Base-by-base conservation (phyloP, 1,140 invertebrate genomes). In the Drosophila nigromelanica region DNA sequence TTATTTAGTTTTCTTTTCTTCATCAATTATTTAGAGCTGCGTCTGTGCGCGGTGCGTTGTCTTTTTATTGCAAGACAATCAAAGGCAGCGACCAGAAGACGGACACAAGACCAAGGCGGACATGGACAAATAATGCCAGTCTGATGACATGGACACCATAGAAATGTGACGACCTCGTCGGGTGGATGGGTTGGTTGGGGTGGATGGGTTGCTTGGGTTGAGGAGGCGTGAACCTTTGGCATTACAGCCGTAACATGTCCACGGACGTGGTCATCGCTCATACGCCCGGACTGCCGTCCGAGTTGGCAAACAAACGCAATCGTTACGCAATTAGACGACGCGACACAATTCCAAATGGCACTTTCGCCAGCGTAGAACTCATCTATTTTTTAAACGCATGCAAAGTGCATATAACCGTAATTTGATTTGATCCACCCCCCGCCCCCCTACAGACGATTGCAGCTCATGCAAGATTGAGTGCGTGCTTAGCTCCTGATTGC, bases 1-100 rank as follows among this genome's bases (percentile, higher is more conserved):
- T 85, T 85, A 87, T 86, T 87, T 82, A 87, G 71, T 89, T 87
- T 78, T 76, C 80, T 64, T 68, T 76, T 66, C 62, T 48, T 67
- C 82, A 86, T 86, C 82, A 86, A 86, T 87, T 81, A 86, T 86
- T 86, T 50, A 86, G 54, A 8, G 48, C 7, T 27, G 43, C 71
- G 60, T 86, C 52, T 86, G 63, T 81, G 69, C 62, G 35, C 45
- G 42, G 24, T 63, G 54, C 63, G 35, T 64, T 81, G 59, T 71
- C 61, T 73, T 64, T 82, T 82, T 76, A 73, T 73, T 52, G 68
- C 82, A 48, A 73, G 74, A 76, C 78, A 87, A 75, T 80, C 63
- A 64, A 69, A 54, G 45, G 24, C 5, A 15, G 15, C 5, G 21
- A 15, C 45, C 30, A 24, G 52, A 18, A 24, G 33, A 45, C 30